Percentiles rank a stretch among this genome's conserved stretches.
Conservation (phyloP, 1,140 invertebrate genomes). For the Drosophila neocordata region DNA sequence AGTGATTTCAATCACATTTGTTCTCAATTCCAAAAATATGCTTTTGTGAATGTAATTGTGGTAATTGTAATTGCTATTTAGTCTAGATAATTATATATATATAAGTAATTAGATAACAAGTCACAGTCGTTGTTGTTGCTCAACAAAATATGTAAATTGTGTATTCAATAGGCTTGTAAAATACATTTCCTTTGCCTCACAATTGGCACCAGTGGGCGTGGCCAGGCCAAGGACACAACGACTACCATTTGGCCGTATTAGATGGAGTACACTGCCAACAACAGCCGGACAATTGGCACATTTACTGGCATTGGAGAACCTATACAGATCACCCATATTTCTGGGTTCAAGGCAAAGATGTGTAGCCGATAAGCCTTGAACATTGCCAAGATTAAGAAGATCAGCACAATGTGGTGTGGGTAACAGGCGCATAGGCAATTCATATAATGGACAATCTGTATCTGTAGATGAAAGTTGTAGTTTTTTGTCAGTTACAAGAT, state of each 20-base stretch:
- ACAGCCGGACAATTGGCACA: slow-evolving; percentile 48
- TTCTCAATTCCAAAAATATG: no score
- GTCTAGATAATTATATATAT: no score
- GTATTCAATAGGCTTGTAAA: slow-evolving; percentile 48
- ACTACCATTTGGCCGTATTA: slow-evolving; percentile 44
- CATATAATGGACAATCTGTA: slow-evolving; percentile 58
- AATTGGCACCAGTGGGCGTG: slow-evolving; percentile 57
- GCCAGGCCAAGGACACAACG: slow-evolving; percentile 61
- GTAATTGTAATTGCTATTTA: no score
- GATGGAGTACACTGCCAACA: slow-evolving; percentile 57
- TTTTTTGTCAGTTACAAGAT: no score
- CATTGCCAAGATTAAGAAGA: slow-evolving; percentile 22
- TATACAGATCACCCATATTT: neutral
- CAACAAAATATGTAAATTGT: slow-evolving; percentile 44
- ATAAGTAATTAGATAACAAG: no score
- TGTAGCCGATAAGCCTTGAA: slow-evolving; percentile 18
- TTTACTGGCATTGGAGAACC: slow-evolving; percentile 17
- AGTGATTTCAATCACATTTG: no score
- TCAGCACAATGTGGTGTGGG: slow-evolving; percentile 42
- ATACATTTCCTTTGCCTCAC: slow-evolving; percentile 47
- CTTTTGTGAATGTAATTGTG: no score
- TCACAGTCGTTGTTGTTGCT: slow-evolving; percentile 23
- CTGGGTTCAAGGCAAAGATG: slow-evolving; percentile 41
- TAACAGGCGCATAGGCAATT: slow-evolving; percentile 62
- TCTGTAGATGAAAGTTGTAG: slow-evolving; percentile 12